Base-by-base conservation (phyloP, 2,888 invertebrate genomes). In the Blastobasis lacticolella region DNA sequence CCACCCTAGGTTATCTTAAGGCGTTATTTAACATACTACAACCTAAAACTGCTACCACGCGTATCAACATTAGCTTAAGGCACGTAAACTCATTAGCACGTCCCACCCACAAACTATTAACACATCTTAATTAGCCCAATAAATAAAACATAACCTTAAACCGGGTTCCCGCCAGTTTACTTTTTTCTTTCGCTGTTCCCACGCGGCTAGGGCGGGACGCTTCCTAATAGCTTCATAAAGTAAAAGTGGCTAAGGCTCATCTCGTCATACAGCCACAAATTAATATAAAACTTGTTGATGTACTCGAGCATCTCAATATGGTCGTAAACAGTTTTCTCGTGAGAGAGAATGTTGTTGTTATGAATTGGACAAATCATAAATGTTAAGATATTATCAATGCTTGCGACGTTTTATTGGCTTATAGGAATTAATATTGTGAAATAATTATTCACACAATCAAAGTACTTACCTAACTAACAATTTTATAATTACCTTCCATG, bases 211-310 rank as follows among this genome's bases (percentile, higher is more conserved):
- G 54, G 50, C 57, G 50, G 54, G 57, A 54, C 52, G 54, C 53
- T 46, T 54, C 49, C 49, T 59, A 60, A 63, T 58, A 55, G 58
- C 59, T 61, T 59, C 54, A 60, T 61, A 59, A 57, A 62, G 54
- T 54, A 57, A 57, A 54, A 57, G 42, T 9, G 48, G 53, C 47
- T 41, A 51, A 41, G 49, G 49, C 48, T 44, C 7, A 37, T 10
- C 43, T 42, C 42, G 42, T 42, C 48, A 44, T 46, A 47, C 47
- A 48, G 55, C 52, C 23, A 23, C 23, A 23, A 23, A 23, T 23
- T 23, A 23, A 23, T 23, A 23, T 45, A 50, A 46, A 49, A 53
- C 49, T 50, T 38, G 49, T 52, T 50, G 50, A 52, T 40, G 10
- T 41, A 41, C 23, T 23, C 23, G 23, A 23, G 23, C 23, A 23